Evolutionary conservation across 2,888 invertebrate species (phyloP).

Genomic region (Timema podura): DNA sequence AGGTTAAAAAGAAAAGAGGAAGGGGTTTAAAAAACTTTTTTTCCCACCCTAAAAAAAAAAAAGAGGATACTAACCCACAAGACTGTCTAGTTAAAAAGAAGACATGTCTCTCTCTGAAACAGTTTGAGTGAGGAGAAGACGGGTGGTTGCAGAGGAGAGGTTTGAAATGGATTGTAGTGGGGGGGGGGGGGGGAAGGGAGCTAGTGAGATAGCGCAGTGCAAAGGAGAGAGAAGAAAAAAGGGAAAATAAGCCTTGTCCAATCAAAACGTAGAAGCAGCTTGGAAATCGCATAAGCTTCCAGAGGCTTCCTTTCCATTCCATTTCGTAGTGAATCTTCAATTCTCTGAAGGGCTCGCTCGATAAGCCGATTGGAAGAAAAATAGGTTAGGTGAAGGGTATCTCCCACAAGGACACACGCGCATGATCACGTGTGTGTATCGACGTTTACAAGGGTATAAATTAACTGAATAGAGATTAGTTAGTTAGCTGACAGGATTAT

Average conservation of each 20-base stretch:
- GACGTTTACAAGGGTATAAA: too few species aligned
- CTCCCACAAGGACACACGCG: background rate
- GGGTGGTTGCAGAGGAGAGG: background rate
- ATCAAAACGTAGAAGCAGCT: slow-evolving; percentile 26
- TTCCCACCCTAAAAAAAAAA: background rate
- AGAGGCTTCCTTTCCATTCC: slow-evolving; percentile 22
- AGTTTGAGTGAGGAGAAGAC: background rate
- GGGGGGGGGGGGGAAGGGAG: background rate
- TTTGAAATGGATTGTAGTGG: background rate
- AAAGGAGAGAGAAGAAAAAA: background rate
- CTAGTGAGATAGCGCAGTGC: background rate
- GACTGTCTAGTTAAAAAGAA: slow-evolving; percentile 12
- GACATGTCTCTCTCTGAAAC: slow-evolving; percentile 19
- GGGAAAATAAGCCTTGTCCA: slow-evolving; percentile 21
- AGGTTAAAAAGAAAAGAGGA: background rate
- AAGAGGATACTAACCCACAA: slow-evolving; percentile 4
- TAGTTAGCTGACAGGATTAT: too few species aligned
- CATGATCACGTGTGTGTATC: too few species aligned
- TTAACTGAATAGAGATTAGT: too few species aligned
- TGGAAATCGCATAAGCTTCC: slow-evolving; percentile 24
- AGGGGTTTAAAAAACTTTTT: too few species aligned
- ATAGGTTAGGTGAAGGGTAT: background rate
- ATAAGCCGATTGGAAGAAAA: slow-evolving; percentile 28
- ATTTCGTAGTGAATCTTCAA: slow-evolving; percentile 26
- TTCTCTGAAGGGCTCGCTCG: slow-evolving; percentile 28